Evolutionary conservation across 2,113 vertebrate species (phyloP), one percentile per base, ranked within the genome.

Genomic region (Ophiodon elongatus): DNA sequence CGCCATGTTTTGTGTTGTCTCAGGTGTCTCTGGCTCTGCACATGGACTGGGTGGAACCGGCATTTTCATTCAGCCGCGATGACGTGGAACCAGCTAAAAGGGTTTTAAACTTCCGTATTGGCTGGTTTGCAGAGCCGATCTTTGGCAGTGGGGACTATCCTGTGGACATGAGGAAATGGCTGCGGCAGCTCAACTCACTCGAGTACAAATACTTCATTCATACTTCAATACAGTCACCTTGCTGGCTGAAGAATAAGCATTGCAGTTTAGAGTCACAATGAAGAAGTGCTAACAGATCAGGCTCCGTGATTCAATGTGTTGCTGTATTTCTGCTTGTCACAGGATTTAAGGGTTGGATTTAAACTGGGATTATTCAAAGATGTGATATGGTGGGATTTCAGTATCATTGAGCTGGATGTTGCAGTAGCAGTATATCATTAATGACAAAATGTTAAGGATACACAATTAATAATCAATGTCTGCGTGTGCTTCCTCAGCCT

Each of bases 71-170:
- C 90, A 97, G 96, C 71, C 92, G 91, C 1, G 95, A 96, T 39
- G 97, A 99, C 73, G 93, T 95, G 74, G 96, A 96, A 29, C 97
- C 96, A 2, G 97, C 98, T 0, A 94, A 96, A 62, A 95, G 98
- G 67, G 96, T 98, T 64, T 78, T 99, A 80, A 97, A 98, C 83
- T 98, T 98, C 2, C 93, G 96, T 25, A 83, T 99, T 0, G 97
- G 97, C 82, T 98, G 98, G 97, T 97, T 99, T 71, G 97, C 98
- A 0, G 97, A 99, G 83, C 98, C 98, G 19, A 93, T 99, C 79
- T 99, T 99, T 14, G 97, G 97, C 69, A 96, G 87, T 0, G 98
- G 98, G 2, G 97, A 99, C 68, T 99, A 99, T 79, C 98, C 98
- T 6, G 79, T 82, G 1, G 93, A 92, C 4, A 99, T 99, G 98